Conservation (phyloP, 2,797 vertebrate genomes). For the Hylomyscus alleni region DNA sequence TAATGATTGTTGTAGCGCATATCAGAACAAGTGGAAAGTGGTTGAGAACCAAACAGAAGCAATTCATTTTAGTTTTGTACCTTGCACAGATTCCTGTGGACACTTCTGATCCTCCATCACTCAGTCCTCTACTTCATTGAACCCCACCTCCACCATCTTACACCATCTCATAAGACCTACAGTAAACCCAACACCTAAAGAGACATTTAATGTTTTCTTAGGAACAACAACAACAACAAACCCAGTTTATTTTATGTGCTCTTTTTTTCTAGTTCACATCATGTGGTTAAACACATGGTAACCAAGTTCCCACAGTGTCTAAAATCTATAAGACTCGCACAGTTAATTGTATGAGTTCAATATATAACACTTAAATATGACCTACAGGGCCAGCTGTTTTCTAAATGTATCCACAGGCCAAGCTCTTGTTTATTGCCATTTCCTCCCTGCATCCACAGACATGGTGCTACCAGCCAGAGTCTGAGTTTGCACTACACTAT, state of each 20-base stretch:
- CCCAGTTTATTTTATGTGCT: neutral
- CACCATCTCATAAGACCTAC: neutral
- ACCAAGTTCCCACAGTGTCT: neutral
- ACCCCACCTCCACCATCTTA: neutral
- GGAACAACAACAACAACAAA: neutral
- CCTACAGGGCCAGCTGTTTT: neutral
- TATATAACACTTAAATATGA: neutral
- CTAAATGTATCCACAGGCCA: neutral
- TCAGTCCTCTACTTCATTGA: rapidly evolving
- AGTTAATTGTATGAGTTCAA: neutral
- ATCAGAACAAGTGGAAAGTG: slow-evolving; percentile 41
- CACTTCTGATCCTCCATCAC: neutral
- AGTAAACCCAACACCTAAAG: neutral
- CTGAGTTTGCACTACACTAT: rapidly evolving
- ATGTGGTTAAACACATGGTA: neutral
- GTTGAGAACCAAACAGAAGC: neutral
- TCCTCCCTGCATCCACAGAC: rapidly evolving
- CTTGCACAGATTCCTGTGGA: neutral
- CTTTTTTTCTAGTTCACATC: neutral
- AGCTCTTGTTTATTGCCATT: neutral
- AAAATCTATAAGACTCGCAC: slow-evolving; percentile 9
- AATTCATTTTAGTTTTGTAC: neutral
- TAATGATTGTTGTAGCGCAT: neutral
- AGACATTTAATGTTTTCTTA: neutral
- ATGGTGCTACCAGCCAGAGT: too few species aligned